Percentiles rank a stretch among this genome's conserved stretches.
Evolutionary conservation across 2,113 vertebrate species (phyloP).

Genomic region (Colistium nudipinnis): DNA sequence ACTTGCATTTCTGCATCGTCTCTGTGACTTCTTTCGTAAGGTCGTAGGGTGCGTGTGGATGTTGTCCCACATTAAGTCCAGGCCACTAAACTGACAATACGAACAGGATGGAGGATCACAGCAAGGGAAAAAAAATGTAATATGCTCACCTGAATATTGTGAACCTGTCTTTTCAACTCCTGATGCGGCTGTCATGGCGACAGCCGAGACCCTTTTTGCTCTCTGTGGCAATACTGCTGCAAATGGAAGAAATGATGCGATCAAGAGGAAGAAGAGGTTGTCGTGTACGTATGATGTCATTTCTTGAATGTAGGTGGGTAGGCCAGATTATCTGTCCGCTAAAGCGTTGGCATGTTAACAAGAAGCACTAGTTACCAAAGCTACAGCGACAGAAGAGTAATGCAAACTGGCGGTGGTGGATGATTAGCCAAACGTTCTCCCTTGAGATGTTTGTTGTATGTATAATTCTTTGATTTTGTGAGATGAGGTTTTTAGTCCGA

Average conservation of each 20-base stretch:
- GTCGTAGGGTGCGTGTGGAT: no score
- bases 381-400: neutral
- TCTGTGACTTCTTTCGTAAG: no score
- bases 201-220: neutral
- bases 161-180: slow-evolving; percentile 10
- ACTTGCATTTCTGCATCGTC: no score
- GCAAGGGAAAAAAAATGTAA: neutral
- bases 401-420: neutral
- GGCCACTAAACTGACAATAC: neutral
- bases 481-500: neutral
- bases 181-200: slow-evolving; percentile 7
- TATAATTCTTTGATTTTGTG: neutral
- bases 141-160: neutral
- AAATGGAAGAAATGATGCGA: no score
- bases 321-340: neutral
- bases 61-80: neutral
- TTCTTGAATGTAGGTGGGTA: slow-evolving; percentile 36
- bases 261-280: no score
- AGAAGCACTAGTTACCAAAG: slow-evolving; percentile 9
- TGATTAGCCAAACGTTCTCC: neutral
- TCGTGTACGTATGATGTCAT: slow-evolving; percentile 12
- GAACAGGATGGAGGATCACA: neutral
- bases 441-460: neutral
- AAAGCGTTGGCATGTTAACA: neutral
- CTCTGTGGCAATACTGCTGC: no score